Percentiles rank a stretch among this genome's conserved stretches.
Evolutionary conservation across 2,113 vertebrate genomes (phyloP).

Genomic region (Dasypus novemcinctus): DNA sequence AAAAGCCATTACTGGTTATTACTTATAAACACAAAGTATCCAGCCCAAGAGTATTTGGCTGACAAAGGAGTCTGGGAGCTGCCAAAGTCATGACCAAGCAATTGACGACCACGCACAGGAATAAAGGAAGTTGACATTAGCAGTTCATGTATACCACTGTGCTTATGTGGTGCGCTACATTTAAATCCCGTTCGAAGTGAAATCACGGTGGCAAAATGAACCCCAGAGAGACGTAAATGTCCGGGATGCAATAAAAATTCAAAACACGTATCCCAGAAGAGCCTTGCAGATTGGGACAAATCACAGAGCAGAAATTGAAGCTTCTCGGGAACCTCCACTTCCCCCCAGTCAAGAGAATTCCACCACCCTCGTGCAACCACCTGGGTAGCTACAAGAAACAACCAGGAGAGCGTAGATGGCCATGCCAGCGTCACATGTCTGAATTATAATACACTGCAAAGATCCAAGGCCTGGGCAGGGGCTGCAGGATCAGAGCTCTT

Average conservation of each 20-base stretch:
- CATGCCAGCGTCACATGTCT: background rate
- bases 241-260: background rate
- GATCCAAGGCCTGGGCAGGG: background rate
- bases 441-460: background rate
- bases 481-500: background rate
- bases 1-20: background rate
- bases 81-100: background rate
- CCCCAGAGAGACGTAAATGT: background rate
- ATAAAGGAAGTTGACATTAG: background rate
- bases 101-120: background rate
- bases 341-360: background rate
- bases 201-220: background rate
- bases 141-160: rapidly evolving
- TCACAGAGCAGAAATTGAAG: background rate
- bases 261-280: background rate
- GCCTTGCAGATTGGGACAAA: background rate
- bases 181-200: background rate
- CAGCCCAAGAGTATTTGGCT: background rate
- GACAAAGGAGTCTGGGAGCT: background rate
- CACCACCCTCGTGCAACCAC: background rate
- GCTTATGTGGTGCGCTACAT: background rate
- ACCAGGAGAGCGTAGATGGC: background rate
- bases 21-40: background rate
- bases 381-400: background rate
- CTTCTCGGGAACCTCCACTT: background rate